A percentile compares a stretch with the other conserved stretches of the same genome.
Conservation (phyloP, 2,113 vertebrate species). For the Entosphenus tridentatus region DNA sequence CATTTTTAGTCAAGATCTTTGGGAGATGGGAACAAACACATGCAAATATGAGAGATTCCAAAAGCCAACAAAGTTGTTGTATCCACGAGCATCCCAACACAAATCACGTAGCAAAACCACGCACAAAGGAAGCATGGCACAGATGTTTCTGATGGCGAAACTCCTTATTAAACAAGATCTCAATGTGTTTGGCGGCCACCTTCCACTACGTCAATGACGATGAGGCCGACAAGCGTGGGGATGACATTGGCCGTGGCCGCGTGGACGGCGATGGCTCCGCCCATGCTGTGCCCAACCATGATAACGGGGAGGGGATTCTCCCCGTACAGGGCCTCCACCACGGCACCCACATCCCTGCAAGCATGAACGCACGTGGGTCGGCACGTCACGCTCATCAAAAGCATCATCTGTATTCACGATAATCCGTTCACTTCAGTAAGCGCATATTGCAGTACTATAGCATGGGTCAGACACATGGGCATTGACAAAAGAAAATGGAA, state of each 20-base stretch:
- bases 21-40: too few relatives aligned
- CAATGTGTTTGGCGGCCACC: conserved; percentile 21
- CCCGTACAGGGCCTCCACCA: conserved; percentile 69
- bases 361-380: not conserved
- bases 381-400: not conserved
- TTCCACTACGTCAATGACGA: conserved; percentile 94
- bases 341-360: conserved; percentile 62
- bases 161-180: too few relatives aligned
- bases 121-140: too few relatives aligned
- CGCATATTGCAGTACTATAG: not conserved
- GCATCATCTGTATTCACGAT: not conserved
- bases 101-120: too few relatives aligned
- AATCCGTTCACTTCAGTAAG: not conserved
- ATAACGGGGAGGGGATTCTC: conserved; percentile 73
- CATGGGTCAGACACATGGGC: not conserved
- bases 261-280: conserved; percentile 83
- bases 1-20: too few relatives aligned
- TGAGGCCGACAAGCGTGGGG: conserved; percentile 66
- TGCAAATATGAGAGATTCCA: too few relatives aligned
- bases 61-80: too few relatives aligned
- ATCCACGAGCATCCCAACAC: too few relatives aligned
- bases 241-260: conserved; percentile 48
- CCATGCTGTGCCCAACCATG: conserved; percentile 96
- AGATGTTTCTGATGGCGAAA: too few relatives aligned
- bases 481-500: not conserved